Evolutionary conservation across 2,888 invertebrate genomes (phyloP), one percentile per base, ranked within the genome.

Genomic region (Dryobota labecula): DNA sequence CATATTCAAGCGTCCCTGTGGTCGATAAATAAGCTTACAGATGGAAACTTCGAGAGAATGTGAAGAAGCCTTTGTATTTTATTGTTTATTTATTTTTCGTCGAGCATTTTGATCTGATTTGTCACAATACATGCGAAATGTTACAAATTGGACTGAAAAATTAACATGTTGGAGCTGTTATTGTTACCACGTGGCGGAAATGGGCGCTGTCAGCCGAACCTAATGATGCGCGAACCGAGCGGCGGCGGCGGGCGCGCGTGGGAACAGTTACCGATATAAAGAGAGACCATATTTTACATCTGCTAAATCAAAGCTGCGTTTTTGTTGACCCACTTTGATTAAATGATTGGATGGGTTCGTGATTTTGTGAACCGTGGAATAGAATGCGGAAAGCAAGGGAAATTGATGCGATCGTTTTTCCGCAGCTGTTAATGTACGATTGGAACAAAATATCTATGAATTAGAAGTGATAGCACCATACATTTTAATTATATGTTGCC

Each of bases 141-240:
- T 56, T 60, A 67, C 54, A 65, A 60, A 72, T 72, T 60, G 43
- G 41, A 56, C 38, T 58, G 66, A 78, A 70, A 72, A 78, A 72
- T 78, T 41, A 57, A 63, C 62, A 80, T 78, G 73, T 70, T 70
- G 27, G 49, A 65, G 70, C 70, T 82, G 76, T 78, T 80, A 82
- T 82, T 90, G 89, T 88, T 83, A 89, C 86, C 89, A 89, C 86
- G 88, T 90, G 90, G 89, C 95, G 95, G 95, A 95, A 95, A 93
- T 94, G 93, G 92, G 92, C 90, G 92, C 91, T 89, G 91, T 88
- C 88, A 88, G 88, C 86, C 86, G 90, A 88, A 89, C 89, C 83
- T 90, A 94, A 94, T 93, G 93, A 87, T 83, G 91, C 94, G 91
- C 92, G 90, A 91, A 92, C 86, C 87, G 87, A 84, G 87, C 87